These are phyloP conservation scores for Eurytoma adleriae DNA, from an alignment of 2,888 invertebrate species.

Conservation along the genomic window DNA sequence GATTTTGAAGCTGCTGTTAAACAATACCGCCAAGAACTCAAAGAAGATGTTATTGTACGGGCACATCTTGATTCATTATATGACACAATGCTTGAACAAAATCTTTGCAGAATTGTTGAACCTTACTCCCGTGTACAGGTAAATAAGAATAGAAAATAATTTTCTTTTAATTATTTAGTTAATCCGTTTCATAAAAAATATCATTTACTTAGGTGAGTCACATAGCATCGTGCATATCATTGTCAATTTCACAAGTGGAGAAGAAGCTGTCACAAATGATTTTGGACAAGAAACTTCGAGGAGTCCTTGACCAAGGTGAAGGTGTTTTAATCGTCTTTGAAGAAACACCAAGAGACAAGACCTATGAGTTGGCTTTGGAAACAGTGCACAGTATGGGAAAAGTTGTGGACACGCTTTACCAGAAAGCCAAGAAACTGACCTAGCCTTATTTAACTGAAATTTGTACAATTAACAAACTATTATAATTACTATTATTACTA, in stretches of 20 bases:
- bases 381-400: conserved; percentile 99
- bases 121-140: conserved; percentile 97
- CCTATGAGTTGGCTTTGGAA: conserved; percentile 97
- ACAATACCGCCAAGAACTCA: conserved; percentile 91
- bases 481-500: conserved; percentile 70
- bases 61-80: conserved; percentile 98
- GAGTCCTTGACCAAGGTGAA: conserved; percentile 98
- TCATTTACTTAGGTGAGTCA: conserved; percentile 81
- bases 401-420: conserved; percentile 99
- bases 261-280: conserved; percentile 99
- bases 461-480: conserved; percentile 69
- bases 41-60: conserved; percentile 97
- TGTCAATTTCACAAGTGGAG: conserved; percentile 94
- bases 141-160: conserved; percentile 32
- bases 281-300: conserved; percentile 97
- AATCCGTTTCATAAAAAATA: conserved; percentile 23
- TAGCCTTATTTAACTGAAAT: conserved; percentile 78
- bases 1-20: conserved; percentile 95
- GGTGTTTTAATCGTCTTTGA: conserved; percentile 99
- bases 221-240: conserved; percentile 92
- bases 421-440: conserved; percentile 98
- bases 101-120: conserved; percentile 98
- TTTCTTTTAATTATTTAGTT: background rate
- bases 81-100: conserved; percentile 99
- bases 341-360: conserved; percentile 94